Evolutionary conservation across 2,888 invertebrate species (phyloP).

Genomic region (Caprella mutica): DNA sequence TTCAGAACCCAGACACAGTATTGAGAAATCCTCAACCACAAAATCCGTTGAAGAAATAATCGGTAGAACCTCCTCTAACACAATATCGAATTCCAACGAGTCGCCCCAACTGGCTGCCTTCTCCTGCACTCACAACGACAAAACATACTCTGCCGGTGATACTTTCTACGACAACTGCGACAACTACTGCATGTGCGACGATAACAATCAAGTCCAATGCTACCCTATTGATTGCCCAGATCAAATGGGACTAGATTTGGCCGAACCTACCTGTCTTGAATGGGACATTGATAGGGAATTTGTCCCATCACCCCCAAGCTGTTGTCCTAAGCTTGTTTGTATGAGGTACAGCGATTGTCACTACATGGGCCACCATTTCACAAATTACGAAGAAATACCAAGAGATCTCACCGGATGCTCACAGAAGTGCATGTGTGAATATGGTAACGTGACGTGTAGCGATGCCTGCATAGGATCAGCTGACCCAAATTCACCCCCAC

Average conservation of each 20-base stretch:
- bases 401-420: constrained; percentile 62
- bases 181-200: constrained; percentile 62
- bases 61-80: too few relatives aligned
- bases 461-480: constrained; percentile 61
- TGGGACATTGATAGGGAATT: constrained; percentile 51
- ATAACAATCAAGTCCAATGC: constrained; percentile 54
- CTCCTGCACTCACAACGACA: constrained; percentile 40
- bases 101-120: too few relatives aligned
- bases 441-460: constrained; percentile 73
- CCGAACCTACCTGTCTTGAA: constrained; percentile 69
- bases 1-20: too few relatives aligned
- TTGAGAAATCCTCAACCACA: too few relatives aligned
- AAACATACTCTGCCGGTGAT: constrained; percentile 44
- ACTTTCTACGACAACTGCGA: constrained; percentile 74
- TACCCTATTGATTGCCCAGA: constrained; percentile 69
- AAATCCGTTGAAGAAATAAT: too few relatives aligned
- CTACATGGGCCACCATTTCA: constrained; percentile 55
- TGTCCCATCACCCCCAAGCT: constrained; percentile 43
- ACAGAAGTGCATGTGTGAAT: constrained; percentile 72
- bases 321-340: constrained; percentile 69
- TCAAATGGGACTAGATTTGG: constrained; percentile 69
- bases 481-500: constrained; percentile 65
- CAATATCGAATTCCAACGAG: too few relatives aligned
- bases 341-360: constrained; percentile 70
- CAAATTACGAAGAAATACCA: constrained; percentile 74